Evolutionary conservation across 2,888 invertebrate genomes (phyloP), one percentile per base, ranked within the genome.

Genomic region (Eupsilia transversa): DNA sequence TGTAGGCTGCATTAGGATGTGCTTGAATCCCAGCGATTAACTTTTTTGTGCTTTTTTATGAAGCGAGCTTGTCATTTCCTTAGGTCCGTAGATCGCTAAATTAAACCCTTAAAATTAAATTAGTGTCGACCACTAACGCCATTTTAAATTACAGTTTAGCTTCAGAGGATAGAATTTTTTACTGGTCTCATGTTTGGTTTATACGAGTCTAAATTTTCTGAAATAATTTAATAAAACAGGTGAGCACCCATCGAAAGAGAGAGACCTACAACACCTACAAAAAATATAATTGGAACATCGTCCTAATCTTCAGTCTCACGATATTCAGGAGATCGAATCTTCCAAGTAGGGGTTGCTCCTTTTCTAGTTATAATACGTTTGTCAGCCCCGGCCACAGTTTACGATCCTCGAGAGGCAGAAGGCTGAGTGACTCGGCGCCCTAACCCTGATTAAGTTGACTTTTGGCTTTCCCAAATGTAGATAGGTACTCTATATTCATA

Each of bases 391-490:
- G 64, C 35, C 35, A 52, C 43, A 64, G 30, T 80, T 80, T 59
- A 77, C 64, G 54, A 80, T 38, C 23, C 80, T 74, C 80, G 14
- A 54, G 52, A 59, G 77, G 33, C 80, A 33, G 52, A 46, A 46
- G 9, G n/a, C 74, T 38, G 64, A 77, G 77, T 59, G 35, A 72
- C 64, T 64, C 23, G 30, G 12, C 30, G n/a, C 14, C 30, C 73
- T 46, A 79, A 80, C 64, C 73, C 74, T 72, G 63, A 77, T 80
- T 72, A 80, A 77, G 52, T 64, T 65, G 74, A 80, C 64, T 77
- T 77, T 74, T 65, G 74, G 38, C 74, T 65, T 74, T 64, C n/a
- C 49, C 35, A 59, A 73, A 73, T 73, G 57, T 46, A 52, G 3
- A 33, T 38, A 43, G 20, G 3, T 56, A 46, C 52, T 52, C 35